phyloP scores from a whole-genome alignment of 2,888 invertebrate species.

The Melipona beecheii region DNA sequence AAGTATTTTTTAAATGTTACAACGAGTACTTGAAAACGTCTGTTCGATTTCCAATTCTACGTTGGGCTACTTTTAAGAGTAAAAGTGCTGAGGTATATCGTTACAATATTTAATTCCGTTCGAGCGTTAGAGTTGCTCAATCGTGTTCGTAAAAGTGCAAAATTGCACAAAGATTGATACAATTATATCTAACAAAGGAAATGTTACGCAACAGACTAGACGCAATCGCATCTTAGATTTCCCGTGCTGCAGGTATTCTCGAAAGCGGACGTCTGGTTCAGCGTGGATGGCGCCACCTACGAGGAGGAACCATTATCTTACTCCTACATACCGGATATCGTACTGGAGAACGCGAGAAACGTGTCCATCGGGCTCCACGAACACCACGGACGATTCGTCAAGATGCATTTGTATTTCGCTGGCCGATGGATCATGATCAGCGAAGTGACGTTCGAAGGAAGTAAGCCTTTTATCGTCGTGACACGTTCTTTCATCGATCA shows the following conservation, averaged over 20 bases:
- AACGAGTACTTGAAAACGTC: too few relatives aligned
- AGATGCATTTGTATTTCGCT: slow-evolving; percentile 88
- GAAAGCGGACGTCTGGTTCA: slow-evolving; percentile 88
- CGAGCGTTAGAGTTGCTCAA: too few relatives aligned
- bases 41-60: too few relatives aligned
- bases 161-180: too few relatives aligned
- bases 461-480: slow-evolving; percentile 80
- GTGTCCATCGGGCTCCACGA: slow-evolving; percentile 88
- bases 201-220: not conserved
- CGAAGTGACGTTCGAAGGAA: slow-evolving; percentile 88
- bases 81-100: too few relatives aligned
- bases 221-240: not conserved
- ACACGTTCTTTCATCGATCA: slow-evolving; percentile 14
- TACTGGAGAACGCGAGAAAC: slow-evolving; percentile 88
- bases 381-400: slow-evolving; percentile 87
- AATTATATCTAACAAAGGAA: not conserved
- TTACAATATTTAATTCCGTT: too few relatives aligned
- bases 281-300: slow-evolving; percentile 76
- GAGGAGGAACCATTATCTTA: slow-evolving; percentile 81
- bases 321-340: slow-evolving; percentile 87
- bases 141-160: too few relatives aligned
- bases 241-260: slow-evolving; percentile 86
- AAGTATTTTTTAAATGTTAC: too few relatives aligned
- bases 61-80: too few relatives aligned
- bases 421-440: slow-evolving; percentile 90